Evolutionary conservation across 2,113 vertebrate genomes (phyloP).

Genomic region (Ictalurus punctatus): DNA sequence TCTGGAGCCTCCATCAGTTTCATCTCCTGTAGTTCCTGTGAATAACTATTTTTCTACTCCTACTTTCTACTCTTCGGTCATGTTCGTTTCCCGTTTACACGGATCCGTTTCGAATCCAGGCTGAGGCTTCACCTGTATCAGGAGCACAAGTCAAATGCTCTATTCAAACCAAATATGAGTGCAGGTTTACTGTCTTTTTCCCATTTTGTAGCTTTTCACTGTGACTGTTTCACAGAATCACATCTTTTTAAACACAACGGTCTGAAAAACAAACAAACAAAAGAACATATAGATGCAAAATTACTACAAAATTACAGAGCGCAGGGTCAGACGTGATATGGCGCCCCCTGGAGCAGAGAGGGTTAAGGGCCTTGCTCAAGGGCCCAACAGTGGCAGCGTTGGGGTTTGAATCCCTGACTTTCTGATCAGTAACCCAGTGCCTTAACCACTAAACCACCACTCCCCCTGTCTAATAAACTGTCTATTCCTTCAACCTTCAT

Average conservation of each 20-base stretch:
- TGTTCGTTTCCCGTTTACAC: no score
- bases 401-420: no score
- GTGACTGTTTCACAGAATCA: not conserved
- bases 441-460: no score
- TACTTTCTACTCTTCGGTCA: not conserved
- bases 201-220: not conserved
- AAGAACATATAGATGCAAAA: not conserved
- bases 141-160: not conserved
- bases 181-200: not conserved
- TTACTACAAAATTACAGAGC: no score
- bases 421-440: no score
- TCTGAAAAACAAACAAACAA: not conserved
- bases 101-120: not conserved
- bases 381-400: no score
- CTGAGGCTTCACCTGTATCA: not conserved
- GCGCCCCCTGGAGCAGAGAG: no score
- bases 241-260: not conserved
- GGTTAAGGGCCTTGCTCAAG: no score
- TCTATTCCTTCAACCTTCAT: not conserved
- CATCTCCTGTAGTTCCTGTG: slow-evolving; percentile 42
- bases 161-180: not conserved
- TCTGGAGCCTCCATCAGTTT: slow-evolving; percentile 47
- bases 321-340: no score
- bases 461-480: no score
- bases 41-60: not conserved